Evolutionary conservation across 2,888 invertebrate species (phyloP).

Genomic region (Oegoconia quadripuncta): DNA sequence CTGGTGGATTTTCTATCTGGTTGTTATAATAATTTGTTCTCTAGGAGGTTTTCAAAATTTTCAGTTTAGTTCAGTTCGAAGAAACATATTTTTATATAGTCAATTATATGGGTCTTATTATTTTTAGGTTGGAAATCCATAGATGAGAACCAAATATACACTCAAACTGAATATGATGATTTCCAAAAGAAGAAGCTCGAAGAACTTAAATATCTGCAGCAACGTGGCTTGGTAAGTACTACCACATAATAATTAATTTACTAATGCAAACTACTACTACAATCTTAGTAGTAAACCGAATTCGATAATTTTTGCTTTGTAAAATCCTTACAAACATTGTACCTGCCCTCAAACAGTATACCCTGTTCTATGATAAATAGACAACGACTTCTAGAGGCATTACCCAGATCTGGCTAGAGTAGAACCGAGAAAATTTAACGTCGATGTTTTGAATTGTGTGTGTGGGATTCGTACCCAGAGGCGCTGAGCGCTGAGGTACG

Average conservation of each 20-base stretch:
- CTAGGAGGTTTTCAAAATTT: neutral
- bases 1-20: too few relatives aligned
- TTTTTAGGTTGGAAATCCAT: constrained; percentile 91
- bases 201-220: constrained; percentile 82
- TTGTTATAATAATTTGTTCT: too few relatives aligned
- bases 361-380: too few relatives aligned
- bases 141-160: constrained; percentile 90
- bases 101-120: neutral
- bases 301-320: too few relatives aligned
- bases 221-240: constrained; percentile 82
- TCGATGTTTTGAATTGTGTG: too few relatives aligned
- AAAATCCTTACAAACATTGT: too few relatives aligned
- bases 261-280: neutral
- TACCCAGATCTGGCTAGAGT: too few relatives aligned
- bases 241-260: constrained; percentile 1
- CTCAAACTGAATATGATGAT: constrained; percentile 90
- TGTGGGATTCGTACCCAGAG: too few relatives aligned
- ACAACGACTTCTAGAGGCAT: too few relatives aligned
- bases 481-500: too few relatives aligned
- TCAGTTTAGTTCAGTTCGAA: constrained; percentile 18
- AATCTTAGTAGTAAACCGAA: neutral
- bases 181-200: constrained; percentile 83
- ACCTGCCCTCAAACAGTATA: too few relatives aligned
- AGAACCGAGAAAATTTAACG: too few relatives aligned
- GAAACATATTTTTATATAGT: neutral